Conservation (phyloP, 2,113 vertebrate species). For the Erinaceus europaeus region DNA sequence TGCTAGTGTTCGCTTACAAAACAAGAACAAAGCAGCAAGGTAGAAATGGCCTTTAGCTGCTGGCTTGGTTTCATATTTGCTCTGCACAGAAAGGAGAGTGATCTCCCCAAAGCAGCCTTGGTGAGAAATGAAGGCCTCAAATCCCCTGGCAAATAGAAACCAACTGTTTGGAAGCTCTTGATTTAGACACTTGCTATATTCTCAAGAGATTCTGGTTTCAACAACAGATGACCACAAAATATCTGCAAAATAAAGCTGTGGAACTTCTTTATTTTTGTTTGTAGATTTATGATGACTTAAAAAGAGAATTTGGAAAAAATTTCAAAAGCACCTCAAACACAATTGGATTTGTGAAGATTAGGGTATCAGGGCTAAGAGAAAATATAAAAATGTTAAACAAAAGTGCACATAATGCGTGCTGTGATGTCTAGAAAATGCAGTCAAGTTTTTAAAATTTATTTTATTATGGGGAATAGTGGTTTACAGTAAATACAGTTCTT, state of each 20-base stretch:
- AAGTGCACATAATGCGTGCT: too few species aligned
- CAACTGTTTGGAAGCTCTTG: neutral
- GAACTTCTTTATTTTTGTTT: neutral
- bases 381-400: neutral
- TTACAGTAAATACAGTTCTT: too few species aligned
- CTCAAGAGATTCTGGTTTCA: neutral
- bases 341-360: neutral
- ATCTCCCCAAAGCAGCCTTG: neutral
- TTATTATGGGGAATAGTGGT: too few species aligned
- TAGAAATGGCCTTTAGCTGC: neutral
- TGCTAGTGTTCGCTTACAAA: neutral
- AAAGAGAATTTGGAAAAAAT: neutral
- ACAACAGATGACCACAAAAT: neutral
- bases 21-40: neutral
- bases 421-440: too few species aligned
- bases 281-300: neutral
- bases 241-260: neutral
- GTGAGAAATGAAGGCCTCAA: neutral
- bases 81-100: neutral
- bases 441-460: too few species aligned
- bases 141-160: neutral
- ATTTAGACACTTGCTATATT: constrained; percentile 2
- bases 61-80: neutral
- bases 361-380: neutral
- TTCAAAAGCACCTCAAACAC: neutral